Base-by-base conservation (phyloP, 2,888 invertebrate species). In the Pandemis cinnamomeana region DNA sequence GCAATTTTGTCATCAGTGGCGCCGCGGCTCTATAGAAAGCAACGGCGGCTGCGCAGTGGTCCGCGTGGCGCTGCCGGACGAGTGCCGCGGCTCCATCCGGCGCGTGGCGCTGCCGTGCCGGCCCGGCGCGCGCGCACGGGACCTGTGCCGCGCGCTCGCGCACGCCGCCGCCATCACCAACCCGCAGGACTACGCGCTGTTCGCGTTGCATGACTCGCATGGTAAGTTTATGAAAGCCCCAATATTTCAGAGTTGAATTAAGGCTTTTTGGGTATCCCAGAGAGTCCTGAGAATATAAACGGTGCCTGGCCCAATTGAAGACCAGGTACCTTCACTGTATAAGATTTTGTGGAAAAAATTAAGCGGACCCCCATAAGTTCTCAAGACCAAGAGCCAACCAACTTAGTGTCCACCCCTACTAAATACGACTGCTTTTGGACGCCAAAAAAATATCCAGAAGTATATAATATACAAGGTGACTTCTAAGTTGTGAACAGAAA, bases 161-260 rank as follows among this genome's bases (percentile, higher is more conserved):
- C 98, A 99, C 87, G 98, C 99, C 86, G 98, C 98, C 74, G 96
- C 97, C 84, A 98, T 99, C 80, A 99, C 99, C 74, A 99, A 99
- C 92, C 98, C 99, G 20, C 98, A 99, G 91, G 99, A 99, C 90
- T 99, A 98, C 87, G 98, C 98, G 71, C 95, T 99, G 71, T 99
- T 98, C 86, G 97, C 98, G 78, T 93, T 99, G 76, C 97, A 98
- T 72, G 97, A 98, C 85, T 98, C 98, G 81, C 97, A 98, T 95
- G 98, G 98, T 98, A 11, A 10, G 11, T 10, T 46, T 2, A 46
- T 8, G 4, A 36, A 36, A 2, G 27, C 27, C 27, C 27, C 27
- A 36, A 36, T 36, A 36, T 36, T 36, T 36, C 1, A 36, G 27
- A 36, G 27, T 2, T 36, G 27, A 36, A 36, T 36, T 36, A 36